phyloP scores from a whole-genome alignment of 2,113 vertebrate species.

The Astur gentilis region DNA sequence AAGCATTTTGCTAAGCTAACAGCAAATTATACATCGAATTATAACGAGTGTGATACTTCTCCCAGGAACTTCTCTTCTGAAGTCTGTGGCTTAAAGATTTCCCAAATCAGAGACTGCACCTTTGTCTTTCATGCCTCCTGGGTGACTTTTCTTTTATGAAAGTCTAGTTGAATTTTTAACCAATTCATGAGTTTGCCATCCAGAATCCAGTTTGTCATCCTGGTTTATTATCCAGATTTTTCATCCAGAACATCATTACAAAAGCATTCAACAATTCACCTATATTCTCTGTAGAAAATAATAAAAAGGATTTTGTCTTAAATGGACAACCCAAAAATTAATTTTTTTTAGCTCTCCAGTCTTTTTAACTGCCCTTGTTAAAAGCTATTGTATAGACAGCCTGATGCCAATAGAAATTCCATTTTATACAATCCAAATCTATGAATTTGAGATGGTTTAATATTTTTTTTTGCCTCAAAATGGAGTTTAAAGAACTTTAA shows the following conservation, averaged over 20 bases:
- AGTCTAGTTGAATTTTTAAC: neutral
- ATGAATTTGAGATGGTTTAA: neutral
- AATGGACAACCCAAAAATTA: neutral
- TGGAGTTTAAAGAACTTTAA: neutral
- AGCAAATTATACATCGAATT: neutral
- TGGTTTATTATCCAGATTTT: neutral
- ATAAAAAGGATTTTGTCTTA: neutral
- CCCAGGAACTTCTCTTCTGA: neutral
- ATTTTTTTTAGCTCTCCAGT: neutral
- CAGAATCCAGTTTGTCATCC: neutral
- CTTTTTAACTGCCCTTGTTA: neutral
- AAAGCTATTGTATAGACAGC: neutral
- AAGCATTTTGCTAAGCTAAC: neutral
- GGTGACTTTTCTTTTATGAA: neutral
- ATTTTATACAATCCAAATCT: neutral
- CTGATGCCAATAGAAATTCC: neutral
- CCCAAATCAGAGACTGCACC: neutral
- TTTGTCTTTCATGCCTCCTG: neutral
- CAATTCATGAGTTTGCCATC: neutral
- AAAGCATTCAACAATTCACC: neutral
- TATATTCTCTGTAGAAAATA: neutral
- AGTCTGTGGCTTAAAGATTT: neutral
- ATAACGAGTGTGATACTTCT: neutral
- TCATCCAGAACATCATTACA: neutral
- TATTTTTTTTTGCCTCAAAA: neutral